These are phyloP conservation scores for Amphimallon solstitiale DNA, from an alignment of 2,888 invertebrate genomes.

Conservation along the genomic window DNA sequence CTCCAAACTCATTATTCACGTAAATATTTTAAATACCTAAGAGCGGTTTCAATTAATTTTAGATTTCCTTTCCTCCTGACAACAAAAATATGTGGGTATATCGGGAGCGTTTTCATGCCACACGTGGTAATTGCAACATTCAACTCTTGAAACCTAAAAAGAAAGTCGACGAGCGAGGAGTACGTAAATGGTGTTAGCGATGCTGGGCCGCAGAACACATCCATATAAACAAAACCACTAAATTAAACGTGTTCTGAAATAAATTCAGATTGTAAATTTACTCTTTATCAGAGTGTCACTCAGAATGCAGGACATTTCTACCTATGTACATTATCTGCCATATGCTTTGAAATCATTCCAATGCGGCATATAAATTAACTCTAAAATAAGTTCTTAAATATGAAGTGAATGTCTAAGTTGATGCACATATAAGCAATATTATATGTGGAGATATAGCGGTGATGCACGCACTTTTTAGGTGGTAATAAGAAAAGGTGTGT, in stretches of 20 bases:
- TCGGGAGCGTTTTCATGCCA: no score
- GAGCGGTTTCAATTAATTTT: no score
- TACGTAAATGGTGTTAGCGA: conserved; percentile 7
- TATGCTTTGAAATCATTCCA: not conserved
- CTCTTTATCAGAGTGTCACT: conserved; percentile 4
- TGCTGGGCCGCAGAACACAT: not conserved
- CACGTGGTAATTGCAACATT: not conserved
- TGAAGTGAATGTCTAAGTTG: not conserved
- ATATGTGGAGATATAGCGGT: not conserved
- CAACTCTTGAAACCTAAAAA: conserved; percentile 3
- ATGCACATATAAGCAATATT: not conserved
- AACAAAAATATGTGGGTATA: no score
- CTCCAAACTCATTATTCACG: no score
- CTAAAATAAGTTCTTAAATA: conserved; percentile 5
- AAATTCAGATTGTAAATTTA: conserved; percentile 10
- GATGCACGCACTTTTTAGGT: not conserved
- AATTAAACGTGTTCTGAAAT: conserved; percentile 9
- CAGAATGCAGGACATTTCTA: conserved; percentile 10
- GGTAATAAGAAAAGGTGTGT: no score
- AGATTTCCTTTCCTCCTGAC: no score
- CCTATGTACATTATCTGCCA: not conserved
- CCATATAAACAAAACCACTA: conserved; percentile 7
- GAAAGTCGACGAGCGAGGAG: conserved; percentile 6
- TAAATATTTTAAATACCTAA: no score
- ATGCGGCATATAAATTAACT: conserved; percentile 1